Conservation (phyloP, 2,797 vertebrate genomes). For the Rhinatrema bivittatum region DNA sequence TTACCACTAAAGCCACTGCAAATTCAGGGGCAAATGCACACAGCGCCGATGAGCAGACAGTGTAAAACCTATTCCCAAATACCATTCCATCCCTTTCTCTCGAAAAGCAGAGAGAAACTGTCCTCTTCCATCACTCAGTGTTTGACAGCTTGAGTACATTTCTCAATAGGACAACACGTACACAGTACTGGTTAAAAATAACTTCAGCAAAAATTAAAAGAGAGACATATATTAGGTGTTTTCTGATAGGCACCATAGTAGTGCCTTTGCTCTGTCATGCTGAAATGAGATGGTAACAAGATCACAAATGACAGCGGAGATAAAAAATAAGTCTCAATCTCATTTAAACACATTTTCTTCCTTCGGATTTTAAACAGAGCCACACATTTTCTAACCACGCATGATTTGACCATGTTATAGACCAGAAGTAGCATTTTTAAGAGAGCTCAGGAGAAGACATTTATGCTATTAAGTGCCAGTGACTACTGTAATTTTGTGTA, state of each 20-base stretch:
- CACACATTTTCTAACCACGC: slow-evolving; percentile 26
- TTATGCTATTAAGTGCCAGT: slow-evolving; percentile 31
- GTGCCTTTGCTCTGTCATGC: slow-evolving; percentile 32
- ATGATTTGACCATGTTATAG: slow-evolving; percentile 36
- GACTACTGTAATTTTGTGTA: slow-evolving; percentile 20
- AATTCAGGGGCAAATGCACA: no score
- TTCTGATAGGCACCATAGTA: slow-evolving; percentile 8
- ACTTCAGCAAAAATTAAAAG: slow-evolving; percentile 13
- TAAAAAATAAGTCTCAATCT: slow-evolving; percentile 31
- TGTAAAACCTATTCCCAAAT: no score
- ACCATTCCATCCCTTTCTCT: slow-evolving; percentile 1
- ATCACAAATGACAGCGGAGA: slow-evolving; percentile 30
- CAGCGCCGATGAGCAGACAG: no score
- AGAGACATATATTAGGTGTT: slow-evolving; percentile 17
- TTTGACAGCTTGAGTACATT: background rate
- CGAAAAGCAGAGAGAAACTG: slow-evolving; percentile 20
- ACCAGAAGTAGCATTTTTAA: slow-evolving; percentile 27
- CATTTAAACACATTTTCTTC: slow-evolving; percentile 24
- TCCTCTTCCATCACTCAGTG: slow-evolving; percentile 4
- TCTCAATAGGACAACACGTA: background rate
- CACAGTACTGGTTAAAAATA: slow-evolving; percentile 15
- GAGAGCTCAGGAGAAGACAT: slow-evolving; percentile 34
- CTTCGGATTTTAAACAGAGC: slow-evolving; percentile 29
- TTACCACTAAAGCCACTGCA: no score
- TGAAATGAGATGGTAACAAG: slow-evolving; percentile 29